These are phyloP conservation scores for Coleophora flavipennella DNA, from an alignment of 2,888 invertebrate genomes.

Conservation along the genomic window DNA sequence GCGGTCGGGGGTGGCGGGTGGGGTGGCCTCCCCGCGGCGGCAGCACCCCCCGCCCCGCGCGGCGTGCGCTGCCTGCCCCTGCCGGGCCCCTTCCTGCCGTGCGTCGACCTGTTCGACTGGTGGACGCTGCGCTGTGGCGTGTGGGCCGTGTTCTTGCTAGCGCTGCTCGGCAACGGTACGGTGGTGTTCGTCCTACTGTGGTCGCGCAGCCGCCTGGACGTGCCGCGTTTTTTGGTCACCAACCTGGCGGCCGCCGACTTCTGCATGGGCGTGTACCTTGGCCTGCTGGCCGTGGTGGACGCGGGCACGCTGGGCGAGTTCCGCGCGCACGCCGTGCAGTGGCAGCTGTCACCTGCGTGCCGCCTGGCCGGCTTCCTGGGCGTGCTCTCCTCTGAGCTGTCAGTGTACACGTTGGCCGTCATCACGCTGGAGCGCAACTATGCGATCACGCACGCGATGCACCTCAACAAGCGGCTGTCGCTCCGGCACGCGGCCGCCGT, in stretches of 20 bases:
- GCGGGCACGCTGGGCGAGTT: slow-evolving; percentile 96
- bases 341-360: slow-evolving; percentile 97
- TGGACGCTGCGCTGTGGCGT: slow-evolving; percentile 97
- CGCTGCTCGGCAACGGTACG: slow-evolving; percentile 95
- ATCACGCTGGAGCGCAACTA: slow-evolving; percentile 97
- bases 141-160: slow-evolving; percentile 96
- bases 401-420: slow-evolving; percentile 95
- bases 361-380: slow-evolving; percentile 95
- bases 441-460: slow-evolving; percentile 98
- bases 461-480: slow-evolving; percentile 93
- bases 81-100: slow-evolving; percentile 95
- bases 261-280: slow-evolving; percentile 96
- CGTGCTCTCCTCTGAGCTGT: slow-evolving; percentile 93
- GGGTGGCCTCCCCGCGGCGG: slow-evolving; percentile 23
- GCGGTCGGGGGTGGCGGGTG: slow-evolving; percentile 20
- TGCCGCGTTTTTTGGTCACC: slow-evolving; percentile 95
- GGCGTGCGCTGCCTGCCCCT: slow-evolving; percentile 84
- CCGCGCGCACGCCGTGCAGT: slow-evolving; percentile 95
- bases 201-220: slow-evolving; percentile 94
- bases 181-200: slow-evolving; percentile 95
- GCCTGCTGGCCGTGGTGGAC: slow-evolving; percentile 91
- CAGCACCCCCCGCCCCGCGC: slow-evolving; percentile 30
- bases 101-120: slow-evolving; percentile 97
- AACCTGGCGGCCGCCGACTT: slow-evolving; percentile 98
- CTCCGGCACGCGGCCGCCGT: slow-evolving; percentile 92